Percentiles rank a stretch among this genome's conserved stretches.
These are phyloP conservation scores for Actinopyga echinites DNA, from an alignment of 53 echinoderm and acorn worm genomes.

Conservation along the genomic window DNA sequence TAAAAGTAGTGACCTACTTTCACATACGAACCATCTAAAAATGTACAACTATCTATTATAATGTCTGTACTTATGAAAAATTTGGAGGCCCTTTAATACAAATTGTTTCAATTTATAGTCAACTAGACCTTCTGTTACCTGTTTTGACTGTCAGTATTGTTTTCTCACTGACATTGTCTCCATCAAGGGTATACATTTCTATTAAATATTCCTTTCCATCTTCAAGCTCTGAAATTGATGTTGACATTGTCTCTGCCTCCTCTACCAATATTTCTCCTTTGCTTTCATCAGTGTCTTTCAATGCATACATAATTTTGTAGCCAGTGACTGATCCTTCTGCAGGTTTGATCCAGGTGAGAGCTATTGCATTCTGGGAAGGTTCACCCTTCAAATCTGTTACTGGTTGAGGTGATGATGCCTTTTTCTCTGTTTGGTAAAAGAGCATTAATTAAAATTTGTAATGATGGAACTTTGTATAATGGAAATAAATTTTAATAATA, in stretches of 20 bases:
- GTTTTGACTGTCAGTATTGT: slow-evolving; percentile 59
- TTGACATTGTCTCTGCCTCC: slow-evolving; percentile 46
- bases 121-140: slow-evolving; percentile 44
- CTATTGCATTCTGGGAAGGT: background rate
- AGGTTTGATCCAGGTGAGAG: background rate
- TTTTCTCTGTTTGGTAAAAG: background rate
- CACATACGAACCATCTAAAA: no score
- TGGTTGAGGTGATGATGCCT: background rate
- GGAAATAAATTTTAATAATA: no score
- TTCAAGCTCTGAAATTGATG: slow-evolving; percentile 51
- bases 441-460: background rate
- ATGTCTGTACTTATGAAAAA: no score
- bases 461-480: no score
- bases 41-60: no score
- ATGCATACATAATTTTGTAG: background rate
- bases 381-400: background rate
- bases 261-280: slow-evolving; percentile 46
- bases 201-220: slow-evolving; percentile 65
- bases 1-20: no score
- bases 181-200: slow-evolving; percentile 71
- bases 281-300: background rate
- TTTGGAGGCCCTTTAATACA: no score
- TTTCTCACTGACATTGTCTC: slow-evolving; percentile 65
- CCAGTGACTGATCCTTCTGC: slow-evolving; percentile 4
- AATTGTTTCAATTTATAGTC: no score